A percentile compares a stretch with the other conserved stretches of the same genome.
Conservation (phyloP, 1,140 invertebrate genomes). For the Lordiphosa clarofinis region DNA sequence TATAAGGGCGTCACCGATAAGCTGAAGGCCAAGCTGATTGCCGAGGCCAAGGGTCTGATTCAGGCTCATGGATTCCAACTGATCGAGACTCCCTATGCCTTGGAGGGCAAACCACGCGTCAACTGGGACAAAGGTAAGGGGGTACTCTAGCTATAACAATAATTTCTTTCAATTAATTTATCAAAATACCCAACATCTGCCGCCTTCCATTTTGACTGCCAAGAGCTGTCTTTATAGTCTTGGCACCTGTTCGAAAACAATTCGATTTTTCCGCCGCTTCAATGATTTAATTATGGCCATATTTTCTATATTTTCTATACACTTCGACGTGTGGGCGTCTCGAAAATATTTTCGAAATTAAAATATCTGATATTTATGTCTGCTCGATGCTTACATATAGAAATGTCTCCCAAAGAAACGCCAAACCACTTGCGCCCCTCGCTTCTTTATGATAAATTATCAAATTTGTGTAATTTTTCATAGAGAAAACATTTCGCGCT, state of each 20-base stretch:
- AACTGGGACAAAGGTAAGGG: constrained; percentile 91
- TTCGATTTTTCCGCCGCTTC: constrained; percentile 63
- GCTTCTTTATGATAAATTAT: constrained; percentile 55
- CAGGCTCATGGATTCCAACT: constrained; percentile 88
- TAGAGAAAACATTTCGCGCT: constrained; percentile 40
- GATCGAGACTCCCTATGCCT: constrained; percentile 89
- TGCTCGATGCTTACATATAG: constrained; percentile 17
- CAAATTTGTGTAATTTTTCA: constrained; percentile 61
- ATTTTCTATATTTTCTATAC: constrained; percentile 41
- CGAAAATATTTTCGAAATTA: constrained; percentile 33
- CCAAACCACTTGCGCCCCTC: constrained; percentile 30
- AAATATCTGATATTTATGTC: constrained; percentile 26
- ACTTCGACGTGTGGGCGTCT: constrained; percentile 50
- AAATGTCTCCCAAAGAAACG: constrained; percentile 50
- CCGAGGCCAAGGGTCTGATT: constrained; percentile 87
- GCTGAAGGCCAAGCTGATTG: constrained; percentile 83
- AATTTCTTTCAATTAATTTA: constrained; percentile 14
- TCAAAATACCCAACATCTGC: constrained; percentile 49
- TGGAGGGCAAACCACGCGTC: constrained; percentile 93
- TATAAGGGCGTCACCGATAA: constrained; percentile 90
- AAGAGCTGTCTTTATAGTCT: constrained; percentile 29
- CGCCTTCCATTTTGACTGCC: constrained; percentile 46
- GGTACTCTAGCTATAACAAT: no score
- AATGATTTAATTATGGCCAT: constrained; percentile 71
- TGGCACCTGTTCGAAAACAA: constrained; percentile 72